Base-by-base conservation (phyloP, 2,113 vertebrate genomes). In the Leptosomus discolor region DNA sequence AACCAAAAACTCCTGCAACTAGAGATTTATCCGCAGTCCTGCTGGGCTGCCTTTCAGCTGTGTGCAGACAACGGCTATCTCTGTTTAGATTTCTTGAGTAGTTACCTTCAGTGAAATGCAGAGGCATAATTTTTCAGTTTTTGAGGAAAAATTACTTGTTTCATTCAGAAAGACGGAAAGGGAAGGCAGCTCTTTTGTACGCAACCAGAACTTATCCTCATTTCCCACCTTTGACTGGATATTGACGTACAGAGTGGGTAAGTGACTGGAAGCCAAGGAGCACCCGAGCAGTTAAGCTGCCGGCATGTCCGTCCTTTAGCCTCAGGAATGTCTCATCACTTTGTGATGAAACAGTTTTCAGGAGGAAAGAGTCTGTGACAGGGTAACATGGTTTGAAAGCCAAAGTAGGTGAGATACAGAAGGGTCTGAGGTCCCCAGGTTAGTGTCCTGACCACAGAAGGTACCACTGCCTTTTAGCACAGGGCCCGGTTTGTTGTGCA, bases 251-350 rank as follows among this genome's bases (percentile, higher is more conserved):
- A 71, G 57, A 64, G 45, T 29, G 9, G 50, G 5, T 51, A 23
- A 48, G 37, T 39, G 54, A 46, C 34, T 17, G 51, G 65, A 83
- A 82, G 58, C 58, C 29, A n/a, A 39, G 23, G 30, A 69, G 45
- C 0, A 0, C 11, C 32, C 0, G 0, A 24, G 56, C 51, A 58
- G 5, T 53, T 57, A 41, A 36, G 27, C 45, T 87, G 9, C 39
- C 2, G 3, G 29, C 37, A 14, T 2, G 22, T 90, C 67, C 26
- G 19, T 43, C 86, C 73, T 84, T 69, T 48, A 69, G 43, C 71
- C 37, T 81, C 2, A 0, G 60, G 2, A 68, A 23, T 51, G 58
- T 65, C 54, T 39, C 41, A 24, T 34, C 2, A 2, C 54, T 45
- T 68, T 50, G 11, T 3, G 20, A 26, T 58, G 39, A 22, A 64